Evolutionary conservation across 1,140 invertebrate species (phyloP), one percentile per base, ranked within the genome.

Genomic region (Helicoverpa armigera): DNA sequence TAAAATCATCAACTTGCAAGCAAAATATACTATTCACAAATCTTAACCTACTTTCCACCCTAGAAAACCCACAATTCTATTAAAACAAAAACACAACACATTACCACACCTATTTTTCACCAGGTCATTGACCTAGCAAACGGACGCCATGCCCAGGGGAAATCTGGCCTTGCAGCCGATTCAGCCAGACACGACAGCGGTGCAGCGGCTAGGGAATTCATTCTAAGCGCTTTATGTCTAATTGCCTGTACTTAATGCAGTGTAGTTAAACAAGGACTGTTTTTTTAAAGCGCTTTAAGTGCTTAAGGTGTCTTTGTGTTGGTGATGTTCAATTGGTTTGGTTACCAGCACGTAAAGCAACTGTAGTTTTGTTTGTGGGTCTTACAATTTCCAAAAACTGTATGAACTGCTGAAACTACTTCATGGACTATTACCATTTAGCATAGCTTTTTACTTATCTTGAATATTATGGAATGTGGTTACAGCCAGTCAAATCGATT

Each of bases 221-320:
- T 10, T 50, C 18, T 77, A 77, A 65, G 48, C 73, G 56, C 75
- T 77, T 31, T 51, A 77, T 60, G 75, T 77, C 35, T 77, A 77
- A 77, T 77, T 77, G 75, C 48, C 61, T 61, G 13, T 18, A 70
- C 67, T 70, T 70, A 50, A 67, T 74, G 18, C 54, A 11, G 31
- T 58, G 54, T 56, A 61, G 43, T 75, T 75, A 75, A 75, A 61
- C 51, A 73, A 70, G 51, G 50, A 53, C 5, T 14, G 67, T 50
- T 70, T 70, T 70, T 51, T 70, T 31, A n/a, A 67, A 50, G 63
- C 43, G 35, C 43, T 50, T n/a, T 18, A 18, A 65, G 35, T 31
- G 31, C n/a, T 65, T 16, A 50, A 67, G 43, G 43, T 48, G 43
- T 50, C 18, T 50, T 50, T 35, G 16, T 13, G 10, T 10, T 35